Evolutionary conservation across 1,140 invertebrate species (phyloP), one percentile per base, ranked within the genome.

Genomic region (Hydropsyche tenuis): DNA sequence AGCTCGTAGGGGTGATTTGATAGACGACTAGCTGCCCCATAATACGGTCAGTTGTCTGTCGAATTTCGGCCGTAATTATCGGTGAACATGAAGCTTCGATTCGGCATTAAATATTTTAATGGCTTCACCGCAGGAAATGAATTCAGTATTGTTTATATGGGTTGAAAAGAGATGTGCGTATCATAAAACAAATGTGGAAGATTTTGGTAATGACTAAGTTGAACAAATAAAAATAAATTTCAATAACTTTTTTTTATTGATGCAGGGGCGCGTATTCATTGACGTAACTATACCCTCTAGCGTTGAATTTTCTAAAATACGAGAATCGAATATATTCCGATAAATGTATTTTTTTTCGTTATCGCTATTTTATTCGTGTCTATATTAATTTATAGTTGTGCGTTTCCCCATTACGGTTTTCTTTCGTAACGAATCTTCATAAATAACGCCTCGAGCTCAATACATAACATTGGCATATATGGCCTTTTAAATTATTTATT

Each of bases 21-120:
- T 37, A 3, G 30, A 37, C 30, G 30, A 37, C 30, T 46, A 16
- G 23, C 20, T 25, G 23, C 25, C 9, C 5, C 4, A 23, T 9
- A 37, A 4, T 69, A 12, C 22, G 22, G 43, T n/a, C 45, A 18
- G 12, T 70, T 23, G 63, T 69, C 53, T 60, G 64, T 69, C 66
- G 68, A 71, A 73, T 68, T 73, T 74, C 64, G 69, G 64, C 42
- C 68, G 72, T 77, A 74, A 77, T 77, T 74, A 74, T 30, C 72
- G 66, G 53, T 30, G 69, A 68, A 68, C 22, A 62, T 51, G 62
- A 69, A 64, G 56, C 68, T 69, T 74, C 73, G 68, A 69, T 73
- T 63, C 72, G 75, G 69, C 37, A 56, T 72, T 53, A 68, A 68
- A 73, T 71, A 73, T 68, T 51, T 60, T 53, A 70, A 70, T 69